Percentiles rank a stretch among this genome's conserved stretches.
These are phyloP conservation scores for Dichetophora obliterata DNA, from an alignment of 2,888 invertebrate species.

Conservation along the genomic window DNA sequence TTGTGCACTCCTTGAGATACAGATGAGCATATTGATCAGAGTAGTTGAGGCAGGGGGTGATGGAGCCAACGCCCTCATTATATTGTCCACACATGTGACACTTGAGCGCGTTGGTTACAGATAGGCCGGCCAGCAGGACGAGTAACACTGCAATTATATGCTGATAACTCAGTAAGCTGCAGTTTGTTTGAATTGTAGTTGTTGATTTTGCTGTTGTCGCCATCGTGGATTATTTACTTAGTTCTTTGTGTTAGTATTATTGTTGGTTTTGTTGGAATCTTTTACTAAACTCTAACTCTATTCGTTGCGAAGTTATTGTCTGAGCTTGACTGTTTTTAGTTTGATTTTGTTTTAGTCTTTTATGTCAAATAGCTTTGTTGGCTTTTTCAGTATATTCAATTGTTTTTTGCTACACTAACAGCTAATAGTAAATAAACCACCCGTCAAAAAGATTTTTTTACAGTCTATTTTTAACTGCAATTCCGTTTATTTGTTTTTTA, in stretches of 20 bases:
- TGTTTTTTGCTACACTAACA: neutral
- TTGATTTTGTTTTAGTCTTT: neutral
- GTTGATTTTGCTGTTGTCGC: conserved; percentile 29
- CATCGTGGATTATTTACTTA: conserved; percentile 23
- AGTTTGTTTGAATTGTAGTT: conserved; percentile 27
- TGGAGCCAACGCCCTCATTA: conserved; percentile 87
- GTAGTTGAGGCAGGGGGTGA: conserved; percentile 85
- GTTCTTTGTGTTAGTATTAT: conserved; percentile 25
- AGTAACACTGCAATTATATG: conserved; percentile 55
- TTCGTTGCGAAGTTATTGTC: conserved; percentile 6
- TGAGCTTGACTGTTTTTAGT: neutral
- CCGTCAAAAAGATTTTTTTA: neutral
- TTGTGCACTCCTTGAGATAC: conserved; percentile 78
- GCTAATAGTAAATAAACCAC: neutral
- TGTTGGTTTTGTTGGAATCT: conserved; percentile 14
- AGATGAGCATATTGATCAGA: conserved; percentile 76
- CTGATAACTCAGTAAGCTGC: conserved; percentile 50
- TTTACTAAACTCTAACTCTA: conserved; percentile 22
- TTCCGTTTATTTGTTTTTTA: conserved; percentile 4
- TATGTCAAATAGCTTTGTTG: neutral
- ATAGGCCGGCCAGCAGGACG: conserved; percentile 60
- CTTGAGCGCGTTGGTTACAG: conserved; percentile 67
- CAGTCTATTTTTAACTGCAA: neutral
- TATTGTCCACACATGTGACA: conserved; percentile 88
- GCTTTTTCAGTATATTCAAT: neutral